Base-by-base conservation (phyloP, 2,113 vertebrate species). In the Procapra przewalskii region DNA sequence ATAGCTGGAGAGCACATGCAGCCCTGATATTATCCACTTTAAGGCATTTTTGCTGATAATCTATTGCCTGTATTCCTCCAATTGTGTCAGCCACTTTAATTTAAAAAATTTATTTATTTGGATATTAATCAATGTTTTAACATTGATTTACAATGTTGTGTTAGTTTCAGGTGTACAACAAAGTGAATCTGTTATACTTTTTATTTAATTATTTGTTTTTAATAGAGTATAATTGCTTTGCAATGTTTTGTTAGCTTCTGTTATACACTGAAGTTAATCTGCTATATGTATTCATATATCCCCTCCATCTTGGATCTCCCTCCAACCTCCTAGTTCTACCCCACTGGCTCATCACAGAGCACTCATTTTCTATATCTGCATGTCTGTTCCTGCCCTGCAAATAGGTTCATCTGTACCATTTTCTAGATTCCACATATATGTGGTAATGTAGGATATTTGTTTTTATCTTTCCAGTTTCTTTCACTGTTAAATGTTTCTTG, bases 251-350 rank as follows among this genome's bases (percentile, higher is more conserved):
- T 77, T 43, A 43, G 23, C 43, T 27, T 77, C 71, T 77, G 40
- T 77, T 77, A 40, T 27, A 43, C 12, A 43, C 36, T 43, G 12
- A 77, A 14, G 23, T 77, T 77, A 77, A 27, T 43, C 71, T 27
- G 23, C 36, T 77, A 0, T 43, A 27, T 77, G 40, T 27, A 43
- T 43, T 27, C 23, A 7, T 77, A 43, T 43, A 77, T 77, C 67
- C n/a, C n/a, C n/a, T 75, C n/a, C 0, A 0, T 75, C 67, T 40
- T 75, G 67, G 19, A 40, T 21, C n/a, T 3, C 19, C 67, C 5
- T 71, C 67, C 10, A 13, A 1, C n/a, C n/a, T 71, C n/a, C 64
- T 71, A 71, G 64, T 36, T 5, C 64, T 71, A 11, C 64, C 19
- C n/a, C 5, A 6, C 19, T 75, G n/a, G 36, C n/a, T 75, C 36